phyloP scores from a whole-genome alignment of 1,140 invertebrate genomes.

The Formica exsecta region DNA sequence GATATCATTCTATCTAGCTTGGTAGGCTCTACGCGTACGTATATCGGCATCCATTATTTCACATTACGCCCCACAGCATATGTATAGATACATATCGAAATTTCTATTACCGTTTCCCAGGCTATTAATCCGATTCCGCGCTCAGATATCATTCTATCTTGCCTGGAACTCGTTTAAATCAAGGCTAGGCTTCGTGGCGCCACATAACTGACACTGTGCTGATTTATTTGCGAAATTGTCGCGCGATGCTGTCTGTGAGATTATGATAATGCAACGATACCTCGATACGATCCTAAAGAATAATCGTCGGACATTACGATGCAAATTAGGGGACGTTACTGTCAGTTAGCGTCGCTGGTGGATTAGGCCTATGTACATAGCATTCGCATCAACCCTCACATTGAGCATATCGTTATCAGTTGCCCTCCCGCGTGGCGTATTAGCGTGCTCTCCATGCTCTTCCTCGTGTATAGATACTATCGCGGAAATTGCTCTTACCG shows the following conservation, averaged over 20 bases:
- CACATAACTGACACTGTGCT: neutral
- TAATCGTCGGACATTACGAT: constrained; percentile 41
- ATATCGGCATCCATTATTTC: constrained; percentile 30
- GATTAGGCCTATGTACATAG: constrained; percentile 24
- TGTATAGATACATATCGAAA: constrained; percentile 73
- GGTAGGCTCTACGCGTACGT: neutral
- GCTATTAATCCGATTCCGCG: constrained; percentile 46
- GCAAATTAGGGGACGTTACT: constrained; percentile 39
- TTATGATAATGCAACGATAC: constrained; percentile 38
- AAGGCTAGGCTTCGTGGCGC: neutral
- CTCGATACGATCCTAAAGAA: constrained; percentile 45
- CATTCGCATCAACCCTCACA: constrained; percentile 29
- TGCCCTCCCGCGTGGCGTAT: constrained; percentile 56
- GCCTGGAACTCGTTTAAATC: constrained; percentile 1
- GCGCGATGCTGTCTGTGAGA: neutral
- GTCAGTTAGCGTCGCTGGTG: constrained; percentile 14
- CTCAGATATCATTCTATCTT: neutral
- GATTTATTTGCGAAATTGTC: constrained; percentile 19
- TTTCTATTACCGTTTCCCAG: constrained; percentile 75
- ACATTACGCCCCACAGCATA: constrained; percentile 27
- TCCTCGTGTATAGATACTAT: constrained; percentile 69
- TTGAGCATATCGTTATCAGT: constrained; percentile 43
- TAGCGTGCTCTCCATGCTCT: constrained; percentile 46
- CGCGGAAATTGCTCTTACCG: constrained; percentile 78
- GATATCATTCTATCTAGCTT: too few species aligned